Conservation (phyloP, 2,797 vertebrate genomes). For the Sebastes aleutianus region DNA sequence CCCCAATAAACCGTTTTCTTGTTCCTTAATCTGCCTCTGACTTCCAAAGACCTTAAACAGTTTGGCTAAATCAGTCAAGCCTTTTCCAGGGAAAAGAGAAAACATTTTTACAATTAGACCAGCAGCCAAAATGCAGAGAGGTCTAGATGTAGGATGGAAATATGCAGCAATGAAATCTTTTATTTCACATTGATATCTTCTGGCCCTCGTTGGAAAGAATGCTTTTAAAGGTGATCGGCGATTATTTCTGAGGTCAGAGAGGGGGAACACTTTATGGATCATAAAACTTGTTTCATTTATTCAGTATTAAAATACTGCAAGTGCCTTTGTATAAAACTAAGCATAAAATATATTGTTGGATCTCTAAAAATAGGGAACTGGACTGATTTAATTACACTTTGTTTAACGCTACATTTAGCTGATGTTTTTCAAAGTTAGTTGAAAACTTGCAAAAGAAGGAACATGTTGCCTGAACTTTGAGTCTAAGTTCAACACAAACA, state of each 20-base stretch:
- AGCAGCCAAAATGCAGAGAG: constrained; percentile 28
- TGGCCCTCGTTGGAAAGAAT: neutral
- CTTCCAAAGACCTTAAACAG: constrained; percentile 38
- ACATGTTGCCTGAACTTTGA: constrained; percentile 1
- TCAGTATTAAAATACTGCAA: neutral
- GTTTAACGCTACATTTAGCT: neutral
- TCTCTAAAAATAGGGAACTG: neutral
- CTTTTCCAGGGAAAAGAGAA: constrained; percentile 31
- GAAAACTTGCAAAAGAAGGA: neutral
- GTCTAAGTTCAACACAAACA: constrained; percentile 34
- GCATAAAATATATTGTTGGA: neutral
- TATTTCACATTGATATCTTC: constrained; percentile 7
- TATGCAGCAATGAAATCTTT: constrained; percentile 22
- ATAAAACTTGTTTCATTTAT: neutral
- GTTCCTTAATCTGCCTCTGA: constrained; percentile 16
- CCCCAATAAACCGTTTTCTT: constrained; percentile 34
- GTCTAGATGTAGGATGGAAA: constrained; percentile 20
- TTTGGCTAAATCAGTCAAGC: constrained; percentile 29
- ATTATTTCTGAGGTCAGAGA: constrained; percentile 6
- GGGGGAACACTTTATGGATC: neutral
- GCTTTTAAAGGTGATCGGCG: neutral
- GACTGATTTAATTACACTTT: neutral
- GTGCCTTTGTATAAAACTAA: neutral
- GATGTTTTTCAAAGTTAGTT: neutral
- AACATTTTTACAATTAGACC: constrained; percentile 39